Conservation (phyloP, 2,797 vertebrate species). For the Crenichthys baileyi region DNA sequence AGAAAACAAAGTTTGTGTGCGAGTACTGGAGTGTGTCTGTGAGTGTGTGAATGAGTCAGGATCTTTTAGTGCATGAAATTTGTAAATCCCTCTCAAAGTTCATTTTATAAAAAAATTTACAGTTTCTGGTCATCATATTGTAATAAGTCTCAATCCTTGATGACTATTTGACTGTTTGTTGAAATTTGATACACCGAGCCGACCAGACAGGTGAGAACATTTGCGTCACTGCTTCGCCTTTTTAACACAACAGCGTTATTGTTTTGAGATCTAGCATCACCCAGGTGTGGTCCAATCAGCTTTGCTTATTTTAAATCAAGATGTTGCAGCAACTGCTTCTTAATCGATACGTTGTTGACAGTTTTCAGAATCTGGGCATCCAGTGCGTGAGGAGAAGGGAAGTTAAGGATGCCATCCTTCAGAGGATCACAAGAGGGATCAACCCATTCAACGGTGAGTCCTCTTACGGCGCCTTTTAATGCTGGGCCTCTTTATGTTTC, state of each 20-base stretch:
- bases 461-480: background rate
- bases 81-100: conserved; percentile 22
- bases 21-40: conserved; percentile 30
- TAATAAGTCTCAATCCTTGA: background rate
- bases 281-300: background rate
- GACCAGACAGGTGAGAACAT: background rate
- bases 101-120: background rate
- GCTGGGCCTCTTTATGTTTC: background rate
- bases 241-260: background rate
- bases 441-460: conserved; percentile 95
- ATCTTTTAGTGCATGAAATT: conserved; percentile 43
- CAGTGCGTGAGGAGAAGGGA: conserved; percentile 97
- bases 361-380: conserved; percentile 99
- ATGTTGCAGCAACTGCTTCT: conserved; percentile 16
- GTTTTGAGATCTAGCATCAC: background rate
- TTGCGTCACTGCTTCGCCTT: background rate
- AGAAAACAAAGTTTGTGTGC: conserved; percentile 47
- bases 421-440: conserved; percentile 88
- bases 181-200: background rate
- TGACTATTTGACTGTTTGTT: background rate
- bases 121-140: background rate
- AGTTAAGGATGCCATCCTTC: conserved; percentile 91
- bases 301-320: background rate
- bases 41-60: conserved; percentile 54
- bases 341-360: conserved; percentile 55